Evolutionary conservation across 2,797 vertebrate genomes (phyloP), one percentile per base, ranked within the genome.

Genomic region (Yasuhikotakia modesta): DNA sequence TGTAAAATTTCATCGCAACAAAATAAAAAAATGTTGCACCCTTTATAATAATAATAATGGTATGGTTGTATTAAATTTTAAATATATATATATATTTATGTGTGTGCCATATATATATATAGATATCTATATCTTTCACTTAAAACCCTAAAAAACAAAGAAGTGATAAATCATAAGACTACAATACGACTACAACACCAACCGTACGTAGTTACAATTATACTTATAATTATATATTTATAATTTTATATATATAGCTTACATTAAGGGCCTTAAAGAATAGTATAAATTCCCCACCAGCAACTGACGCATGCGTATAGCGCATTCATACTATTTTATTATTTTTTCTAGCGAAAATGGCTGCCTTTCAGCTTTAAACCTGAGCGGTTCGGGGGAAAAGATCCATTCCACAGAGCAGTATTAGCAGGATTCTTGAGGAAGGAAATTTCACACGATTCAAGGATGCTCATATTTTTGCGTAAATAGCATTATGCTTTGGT

Each of bases 301-400:
- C 61, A 10, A 1, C 19, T 58, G 79, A 89, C 93, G 91, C 93
- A 92, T 93, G 93, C 93, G 93, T 73, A 57, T 12, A 79, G 8
- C 70, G 69, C 83, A 82, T 60, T 78, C 82, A 86, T 87, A 86
- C 89, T 92, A 87, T 87, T 90, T 88, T 85, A 85, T 81, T 73
- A 82, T 88, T 89, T 91, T 89, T 88, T 88, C 82, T 78, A 82
- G 82, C 86, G 90, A 92, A 93, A 92, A 94, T 94, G 93, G 93
- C 92, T 92, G 91, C 92, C 91, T 86, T 85, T 87, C 88, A 88
- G 85, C 87, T 90, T 90, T 89, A 88, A 91, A 89, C 80, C 86
- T 82, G 77, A 88, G 78, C 87, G 84, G 83, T 76, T 27, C 71
- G 76, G 65, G 78, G 84, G 13, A 83, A 82, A 84, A 85, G 50